Evolutionary conservation across 2,113 vertebrate species (phyloP).

Genomic region (Speoplatyrhinus poulsoni): DNA sequence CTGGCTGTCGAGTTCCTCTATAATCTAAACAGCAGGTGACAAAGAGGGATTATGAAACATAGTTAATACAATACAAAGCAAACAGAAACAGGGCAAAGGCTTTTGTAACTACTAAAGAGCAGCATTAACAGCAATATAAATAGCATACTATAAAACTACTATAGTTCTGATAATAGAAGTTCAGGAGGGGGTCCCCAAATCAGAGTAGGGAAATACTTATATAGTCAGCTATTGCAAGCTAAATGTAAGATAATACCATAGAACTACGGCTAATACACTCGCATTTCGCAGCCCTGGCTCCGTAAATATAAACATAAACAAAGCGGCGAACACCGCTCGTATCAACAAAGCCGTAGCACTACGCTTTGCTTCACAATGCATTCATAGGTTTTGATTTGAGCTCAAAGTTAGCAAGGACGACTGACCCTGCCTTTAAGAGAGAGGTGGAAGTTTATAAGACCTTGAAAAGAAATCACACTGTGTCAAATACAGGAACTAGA

Average conservation of each 20-base stretch:
- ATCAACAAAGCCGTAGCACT: too few relatives aligned
- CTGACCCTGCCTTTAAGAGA: too few relatives aligned
- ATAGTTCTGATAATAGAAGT: not conserved
- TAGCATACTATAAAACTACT: not conserved
- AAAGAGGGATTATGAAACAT: slow-evolving; percentile 41
- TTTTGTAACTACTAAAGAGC: not conserved
- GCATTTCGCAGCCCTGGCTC: too few relatives aligned
- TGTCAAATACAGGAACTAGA: not conserved
- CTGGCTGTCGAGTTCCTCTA: slow-evolving; percentile 65
- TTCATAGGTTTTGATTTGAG: too few relatives aligned
- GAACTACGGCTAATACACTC: too few relatives aligned
- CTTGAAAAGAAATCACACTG: slow-evolving; percentile 12
- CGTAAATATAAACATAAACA: too few relatives aligned
- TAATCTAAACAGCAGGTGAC: slow-evolving; percentile 58
- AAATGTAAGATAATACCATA: too few relatives aligned
- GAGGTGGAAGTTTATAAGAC: not conserved
- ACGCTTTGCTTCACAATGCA: too few relatives aligned
- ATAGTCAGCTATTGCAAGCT: too few relatives aligned
- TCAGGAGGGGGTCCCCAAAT: not conserved
- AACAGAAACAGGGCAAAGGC: slow-evolving; percentile 5
- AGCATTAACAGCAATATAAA: not conserved
- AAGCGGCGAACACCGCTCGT: too few relatives aligned
- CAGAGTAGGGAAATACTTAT: not conserved
- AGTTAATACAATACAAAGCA: slow-evolving; percentile 32
- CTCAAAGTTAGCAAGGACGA: too few relatives aligned